A percentile compares a stretch with the other conserved stretches of the same genome.
These are phyloP conservation scores for Cyphomyrmex costatus DNA, from an alignment of 1,140 invertebrate genomes.

Conservation along the genomic window DNA sequence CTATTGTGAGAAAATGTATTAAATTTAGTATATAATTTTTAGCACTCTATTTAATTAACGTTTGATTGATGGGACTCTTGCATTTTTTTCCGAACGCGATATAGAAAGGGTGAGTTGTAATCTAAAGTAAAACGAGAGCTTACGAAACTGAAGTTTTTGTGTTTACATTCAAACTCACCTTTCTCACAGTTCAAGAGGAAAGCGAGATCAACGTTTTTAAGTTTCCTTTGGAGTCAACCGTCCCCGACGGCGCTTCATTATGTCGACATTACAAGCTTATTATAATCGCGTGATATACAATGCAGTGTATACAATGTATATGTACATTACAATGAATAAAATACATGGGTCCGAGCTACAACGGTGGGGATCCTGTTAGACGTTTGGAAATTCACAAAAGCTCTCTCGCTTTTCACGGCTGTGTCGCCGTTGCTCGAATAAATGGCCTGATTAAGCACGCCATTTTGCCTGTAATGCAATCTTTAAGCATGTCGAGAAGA, in stretches of 20 bases:
- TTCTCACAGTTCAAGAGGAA: conserved; percentile 32
- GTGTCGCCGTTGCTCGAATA: conserved; percentile 70
- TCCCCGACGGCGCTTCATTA: conserved; percentile 64
- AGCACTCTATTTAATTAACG: neutral
- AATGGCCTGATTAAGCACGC: conserved; percentile 80
- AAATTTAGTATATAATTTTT: no score
- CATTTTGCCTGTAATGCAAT: conserved; percentile 80
- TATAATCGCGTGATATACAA: conserved; percentile 70
- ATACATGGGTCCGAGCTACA: conserved; percentile 37
- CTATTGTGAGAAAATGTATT: no score
- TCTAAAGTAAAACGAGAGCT: neutral
- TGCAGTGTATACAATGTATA: no score
- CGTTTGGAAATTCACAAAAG: conserved; percentile 62
- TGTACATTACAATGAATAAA: conserved; percentile 67
- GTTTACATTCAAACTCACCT: neutral
- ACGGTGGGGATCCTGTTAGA: conserved; percentile 1
- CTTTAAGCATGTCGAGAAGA: conserved; percentile 67
- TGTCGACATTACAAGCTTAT: conserved; percentile 74
- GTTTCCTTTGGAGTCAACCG: conserved; percentile 38
- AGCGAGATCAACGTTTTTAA: conserved; percentile 19
- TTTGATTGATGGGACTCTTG: neutral
- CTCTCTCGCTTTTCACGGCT: conserved; percentile 59
- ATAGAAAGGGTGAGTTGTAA: neutral
- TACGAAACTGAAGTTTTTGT: neutral
- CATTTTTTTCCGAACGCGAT: neutral